Base-by-base conservation (phyloP, 2,797 vertebrate species). In the Lepus townsendii region DNA sequence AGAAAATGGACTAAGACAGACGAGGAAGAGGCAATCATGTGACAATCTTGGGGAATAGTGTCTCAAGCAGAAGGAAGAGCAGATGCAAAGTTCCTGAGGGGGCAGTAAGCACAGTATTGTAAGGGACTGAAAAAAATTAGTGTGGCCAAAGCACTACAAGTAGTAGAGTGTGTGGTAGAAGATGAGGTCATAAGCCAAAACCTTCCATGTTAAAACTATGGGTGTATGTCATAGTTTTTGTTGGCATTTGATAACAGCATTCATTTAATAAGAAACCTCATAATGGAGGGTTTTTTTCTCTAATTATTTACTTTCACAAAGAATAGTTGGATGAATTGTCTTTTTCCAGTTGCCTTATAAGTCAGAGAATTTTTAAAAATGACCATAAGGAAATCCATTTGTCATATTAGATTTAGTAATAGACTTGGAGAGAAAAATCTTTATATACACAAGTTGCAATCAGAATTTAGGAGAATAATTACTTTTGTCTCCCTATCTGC, bases 351-450 rank as follows among this genome's bases (percentile, higher is more conserved):
- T 88, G 38, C 78, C 57, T 73, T 82, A 42, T 69, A 47, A 14
- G 20, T 78, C 19, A 72, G 17, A 27, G 9, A 9, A 71, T 77
- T 26, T 32, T 69, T 42, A 27, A 73, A 57, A 68, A 50, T 54
- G 76, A 90, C 62, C 13, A 72, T 87, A 63, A 88, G 71, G 20
- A 71, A 93, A 63, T 11, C 19, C 54, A 22, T 77, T 94, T 82
- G 10, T 20, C 62, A n/a, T 87, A 89, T 63, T 82, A 78, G 35
- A 69, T 78, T 90, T 94, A 66, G 42, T 66, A 66, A 92, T 30
- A 79, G 19, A 52, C 4, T 22, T 66, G 19, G 24, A 63, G 32
- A 50, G 17, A 72, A 68, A 80, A 30, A 79, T 38, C 50, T 2
- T 62, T 76, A 11, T 79, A 71, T 62, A 80, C 22, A 72, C 47